A percentile compares a stretch with the other conserved stretches of the same genome.
These are phyloP conservation scores for Caenorhabditis sp. DNA, from an alignment of 2,888 invertebrate species.

Conservation along the genomic window DNA sequence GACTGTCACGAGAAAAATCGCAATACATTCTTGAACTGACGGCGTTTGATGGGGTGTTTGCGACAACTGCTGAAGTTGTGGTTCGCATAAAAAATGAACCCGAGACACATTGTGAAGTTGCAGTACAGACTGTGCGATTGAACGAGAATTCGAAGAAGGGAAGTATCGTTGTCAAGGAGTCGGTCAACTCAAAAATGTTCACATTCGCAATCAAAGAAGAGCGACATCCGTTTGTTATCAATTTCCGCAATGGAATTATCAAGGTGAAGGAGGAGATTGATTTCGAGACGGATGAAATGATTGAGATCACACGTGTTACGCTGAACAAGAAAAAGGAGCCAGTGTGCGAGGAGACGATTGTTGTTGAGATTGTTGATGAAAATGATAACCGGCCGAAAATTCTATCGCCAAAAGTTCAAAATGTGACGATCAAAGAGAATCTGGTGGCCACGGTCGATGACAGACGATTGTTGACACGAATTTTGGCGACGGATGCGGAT, in stretches of 20 bases:
- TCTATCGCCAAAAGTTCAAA: constrained; percentile 15
- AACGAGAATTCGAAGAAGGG: constrained; percentile 29
- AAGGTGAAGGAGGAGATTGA: constrained; percentile 27
- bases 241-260: constrained; percentile 30
- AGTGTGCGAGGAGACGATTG: constrained; percentile 15
- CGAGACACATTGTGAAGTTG: constrained; percentile 2
- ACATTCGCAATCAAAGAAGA: constrained; percentile 8
- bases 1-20: neutral
- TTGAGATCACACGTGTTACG: neutral
- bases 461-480: constrained; percentile 43
- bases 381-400: constrained; percentile 72
- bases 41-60: constrained; percentile 55
- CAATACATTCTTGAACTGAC: constrained; percentile 43
- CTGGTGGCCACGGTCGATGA: constrained; percentile 40
- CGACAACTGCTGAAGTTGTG: constrained; percentile 8
- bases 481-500: constrained; percentile 56
- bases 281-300: constrained; percentile 12
- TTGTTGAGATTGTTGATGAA: constrained; percentile 64
- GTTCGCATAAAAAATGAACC: neutral
- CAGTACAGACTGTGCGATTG: neutral
- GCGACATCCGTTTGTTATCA: constrained; percentile 19
- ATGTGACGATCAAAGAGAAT: constrained; percentile 55
- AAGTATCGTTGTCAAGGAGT: constrained; percentile 13
- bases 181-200: neutral
- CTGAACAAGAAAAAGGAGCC: constrained; percentile 2